These are phyloP conservation scores for Whitmania pigra DNA, from an alignment of 1,140 invertebrate genomes.

Conservation along the genomic window DNA sequence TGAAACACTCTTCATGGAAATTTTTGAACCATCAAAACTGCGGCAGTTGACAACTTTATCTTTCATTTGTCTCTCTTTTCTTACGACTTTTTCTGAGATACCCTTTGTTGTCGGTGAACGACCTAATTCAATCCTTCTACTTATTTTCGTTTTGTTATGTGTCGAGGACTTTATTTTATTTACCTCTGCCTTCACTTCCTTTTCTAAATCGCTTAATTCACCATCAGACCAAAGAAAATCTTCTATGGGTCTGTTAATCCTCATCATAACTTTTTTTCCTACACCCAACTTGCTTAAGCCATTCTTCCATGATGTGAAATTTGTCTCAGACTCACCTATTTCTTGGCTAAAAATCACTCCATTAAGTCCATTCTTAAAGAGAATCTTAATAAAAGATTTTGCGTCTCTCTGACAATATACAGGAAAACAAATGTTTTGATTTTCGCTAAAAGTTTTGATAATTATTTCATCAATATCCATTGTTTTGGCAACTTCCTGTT, in stretches of 20 bases:
- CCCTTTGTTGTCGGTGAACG: neutral
- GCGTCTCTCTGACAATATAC: neutral
- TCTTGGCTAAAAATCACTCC: neutral
- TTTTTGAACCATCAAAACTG: constrained; percentile 3
- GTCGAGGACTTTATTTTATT: neutral
- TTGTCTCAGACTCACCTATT: constrained; percentile 3
- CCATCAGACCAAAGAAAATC: constrained; percentile 4
- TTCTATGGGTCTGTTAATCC: constrained; percentile 8
- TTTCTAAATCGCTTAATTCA: constrained; percentile 7
- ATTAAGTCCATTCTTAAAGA: constrained; percentile 1
- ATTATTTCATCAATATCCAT: constrained; percentile 12
- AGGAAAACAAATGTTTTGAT: constrained; percentile 7
- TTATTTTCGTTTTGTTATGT: neutral
- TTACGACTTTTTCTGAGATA: neutral
- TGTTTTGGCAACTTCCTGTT: neutral
- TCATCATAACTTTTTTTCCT: neutral
- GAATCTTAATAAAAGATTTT: neutral
- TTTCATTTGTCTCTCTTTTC: neutral
- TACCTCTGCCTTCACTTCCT: neutral
- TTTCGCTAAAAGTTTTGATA: constrained; percentile 9
- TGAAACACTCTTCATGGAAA: neutral
- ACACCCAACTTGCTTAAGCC: neutral
- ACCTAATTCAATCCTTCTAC: neutral
- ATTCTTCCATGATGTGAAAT: constrained; percentile 10
- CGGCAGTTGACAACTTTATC: neutral